Evolutionary conservation across 2,113 vertebrate genomes (phyloP), one percentile per base, ranked within the genome.

Genomic region (Syrrhaptes paradoxus): DNA sequence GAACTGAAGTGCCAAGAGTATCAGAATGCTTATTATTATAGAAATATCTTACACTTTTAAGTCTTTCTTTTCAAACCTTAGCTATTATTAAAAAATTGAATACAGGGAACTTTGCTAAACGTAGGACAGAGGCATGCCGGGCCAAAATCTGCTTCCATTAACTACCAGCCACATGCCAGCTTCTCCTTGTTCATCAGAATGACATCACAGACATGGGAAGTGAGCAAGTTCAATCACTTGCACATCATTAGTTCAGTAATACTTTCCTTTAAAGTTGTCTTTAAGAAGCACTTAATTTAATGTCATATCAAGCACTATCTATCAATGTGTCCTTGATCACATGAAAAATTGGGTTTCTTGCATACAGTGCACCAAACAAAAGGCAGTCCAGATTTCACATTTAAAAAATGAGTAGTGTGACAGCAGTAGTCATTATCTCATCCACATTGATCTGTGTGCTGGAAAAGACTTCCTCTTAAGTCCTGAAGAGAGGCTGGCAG

Each of bases 211-310:
- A 73, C 65, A 34, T 61, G 38, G 65, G 62, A 94, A 97, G 79
- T 57, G 87, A 95, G 59, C 24, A 66, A 72, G 38, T 92, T 97
- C 80, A 87, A 92, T 93, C 82, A 48, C 84, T 74, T 82, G 54
- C 25, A 75, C 78, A 90, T 96, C 66, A 86, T 94, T 95, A 95
- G 46, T 58, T 88, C 66, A 68, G 68, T 91, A 91, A 95, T 25
- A 90, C 51, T 77, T 93, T 92, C 54, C 26, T 88, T 92, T 65
- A 92, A 95, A 94, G 52, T 31, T 92, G 36, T 62, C 61, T 95
- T 93, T 95, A 96, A 86, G 83, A 96, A 90, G 41, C 78, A 89
- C 78, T 96, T 88, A 81, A 76, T 97, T 90, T 89, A 93, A 85
- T 95, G 55, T 67, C 81, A 71, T 79, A 88, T 85, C 81, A 86